Evolutionary conservation across 2,797 vertebrate genomes (phyloP), one percentile per base, ranked within the genome.

Genomic region (Hybognathus amarus): DNA sequence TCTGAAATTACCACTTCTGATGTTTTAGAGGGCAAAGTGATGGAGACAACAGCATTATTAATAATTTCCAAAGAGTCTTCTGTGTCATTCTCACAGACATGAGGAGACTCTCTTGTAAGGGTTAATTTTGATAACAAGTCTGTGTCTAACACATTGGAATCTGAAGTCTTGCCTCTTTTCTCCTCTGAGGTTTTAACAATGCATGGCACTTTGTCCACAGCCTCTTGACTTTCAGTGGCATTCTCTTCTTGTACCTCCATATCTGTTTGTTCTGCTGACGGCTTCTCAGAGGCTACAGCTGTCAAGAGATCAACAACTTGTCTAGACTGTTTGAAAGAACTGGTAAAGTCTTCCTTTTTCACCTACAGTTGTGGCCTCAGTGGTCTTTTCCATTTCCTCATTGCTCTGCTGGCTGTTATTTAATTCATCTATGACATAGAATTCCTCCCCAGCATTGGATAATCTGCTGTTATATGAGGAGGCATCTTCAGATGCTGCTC

Each of bases 351-450:
- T 27, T 18, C 56, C 56, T 13, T 52, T 67, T 30, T 67, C 18
- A 80, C 52, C 33, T 67, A 5, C 27, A 68, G 12, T 59, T 18
- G 33, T 61, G 7, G 30, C 4, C 36, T 82, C 63, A 11, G 45
- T 38, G 20, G 59, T 33, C n/a, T 71, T 54, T 24, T 79, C 79
- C 1, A 33, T 69, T 12, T 66, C 85, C 5, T 79, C 79, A 50
- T 90, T 86, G 33, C 87, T 71, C 52, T 82, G 45, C 40, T 89
- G 87, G 83, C 88, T 92, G 84, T 80, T 82, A 17, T 89, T 74
- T 13, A 90, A 68, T 85, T 94, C 92, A 88, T 94, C 92, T 15
- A 94, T 89, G 9, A 95, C 88, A 59, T 87, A 91, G 85, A 94
- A 91, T 24, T 94, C 92, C 59, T 94, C 93, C 54, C 66, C 86